These are phyloP conservation scores for Pandemis heparana DNA, from an alignment of 2,888 invertebrate genomes.

Conservation along the genomic window DNA sequence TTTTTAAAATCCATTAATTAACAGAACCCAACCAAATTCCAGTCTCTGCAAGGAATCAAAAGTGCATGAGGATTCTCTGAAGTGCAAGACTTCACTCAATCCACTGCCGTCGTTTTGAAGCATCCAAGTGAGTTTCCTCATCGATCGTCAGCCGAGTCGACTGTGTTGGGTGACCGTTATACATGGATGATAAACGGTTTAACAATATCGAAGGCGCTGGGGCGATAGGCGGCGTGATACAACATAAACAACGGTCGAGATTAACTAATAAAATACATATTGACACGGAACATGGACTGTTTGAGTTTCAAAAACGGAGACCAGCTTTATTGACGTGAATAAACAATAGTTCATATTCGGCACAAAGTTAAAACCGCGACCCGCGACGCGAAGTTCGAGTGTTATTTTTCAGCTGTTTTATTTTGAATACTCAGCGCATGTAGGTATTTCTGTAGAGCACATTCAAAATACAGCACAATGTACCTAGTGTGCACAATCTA, in stretches of 20 bases:
- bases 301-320: slow-evolving; percentile 16
- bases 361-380: slow-evolving; percentile 10
- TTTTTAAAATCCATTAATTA: no score
- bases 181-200: slow-evolving; percentile 33
- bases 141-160: slow-evolving; percentile 16
- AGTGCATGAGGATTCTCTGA: not conserved
- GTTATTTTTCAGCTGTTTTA: not conserved
- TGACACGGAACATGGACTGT: slow-evolving; percentile 35
- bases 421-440: not conserved
- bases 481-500: not conserved
- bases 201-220: slow-evolving; percentile 36
- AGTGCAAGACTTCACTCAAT: slow-evolving; percentile 1
- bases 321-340: slow-evolving; percentile 9
- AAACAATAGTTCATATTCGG: slow-evolving; percentile 13
- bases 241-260: slow-evolving; percentile 35
- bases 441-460: not conserved
- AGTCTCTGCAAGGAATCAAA: not conserved
- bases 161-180: slow-evolving; percentile 33
- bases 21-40: not conserved
- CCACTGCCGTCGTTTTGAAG: not conserved
- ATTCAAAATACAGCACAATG: not conserved
- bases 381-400: slow-evolving; percentile 4
- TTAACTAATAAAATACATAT: slow-evolving; percentile 43
- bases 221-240: slow-evolving; percentile 15
- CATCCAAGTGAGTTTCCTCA: slow-evolving; percentile 24